phyloP scores from a whole-genome alignment of 2,888 invertebrate species.

The Pachydiplax longipennis region DNA sequence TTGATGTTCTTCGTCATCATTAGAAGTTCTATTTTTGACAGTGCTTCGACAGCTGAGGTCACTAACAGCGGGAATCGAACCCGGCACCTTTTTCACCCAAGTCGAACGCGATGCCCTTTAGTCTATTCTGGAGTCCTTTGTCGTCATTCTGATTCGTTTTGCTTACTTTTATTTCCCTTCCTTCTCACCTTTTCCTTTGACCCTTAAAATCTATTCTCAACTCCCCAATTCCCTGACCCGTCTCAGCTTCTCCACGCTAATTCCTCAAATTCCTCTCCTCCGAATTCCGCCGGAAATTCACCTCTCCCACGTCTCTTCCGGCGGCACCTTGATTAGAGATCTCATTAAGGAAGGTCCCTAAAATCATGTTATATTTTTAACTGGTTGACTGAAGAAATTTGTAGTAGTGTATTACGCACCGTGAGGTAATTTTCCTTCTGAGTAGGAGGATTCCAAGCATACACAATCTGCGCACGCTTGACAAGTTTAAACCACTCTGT shows the following conservation, averaged over 20 bases:
- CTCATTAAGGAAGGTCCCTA: neutral
- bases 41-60: no score
- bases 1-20: no score
- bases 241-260: neutral
- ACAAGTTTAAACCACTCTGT: no score
- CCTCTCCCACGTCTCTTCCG: neutral
- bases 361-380: neutral
- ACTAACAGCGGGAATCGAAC: no score
- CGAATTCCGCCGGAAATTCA: neutral
- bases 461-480: no score
- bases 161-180: neutral
- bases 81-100: no score
- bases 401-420: neutral
- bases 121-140: no score
- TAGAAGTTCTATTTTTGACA: no score
- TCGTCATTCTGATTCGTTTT: neutral
- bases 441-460: no score
- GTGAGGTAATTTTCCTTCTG: neutral
- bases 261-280: neutral
- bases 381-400: neutral
- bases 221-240: neutral
- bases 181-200: neutral
- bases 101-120: no score
- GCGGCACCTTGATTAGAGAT: neutral
- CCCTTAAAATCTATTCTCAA: neutral